Percentiles rank a stretch among this genome's conserved stretches.
These are phyloP conservation scores for Clavelina lepadiformis DNA, from an alignment of 23 tunicate genomes.

Conservation along the genomic window DNA sequence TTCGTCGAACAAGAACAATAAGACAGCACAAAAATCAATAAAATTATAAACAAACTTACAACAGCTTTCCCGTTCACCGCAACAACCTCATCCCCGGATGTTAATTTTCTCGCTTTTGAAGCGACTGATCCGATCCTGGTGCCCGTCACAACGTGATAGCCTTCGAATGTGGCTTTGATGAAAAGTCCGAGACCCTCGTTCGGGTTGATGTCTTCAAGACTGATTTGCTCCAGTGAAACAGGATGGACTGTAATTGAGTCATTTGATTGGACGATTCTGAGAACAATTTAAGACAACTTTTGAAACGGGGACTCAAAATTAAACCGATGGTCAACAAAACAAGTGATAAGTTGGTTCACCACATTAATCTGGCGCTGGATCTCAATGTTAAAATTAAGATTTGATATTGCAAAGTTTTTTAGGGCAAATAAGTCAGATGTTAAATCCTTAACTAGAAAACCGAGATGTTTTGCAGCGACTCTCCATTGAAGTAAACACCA, in stretches of 20 bases:
- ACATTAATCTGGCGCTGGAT: too few relatives aligned
- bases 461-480: too few relatives aligned
- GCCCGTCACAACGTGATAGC: constrained; percentile 93
- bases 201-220: constrained; percentile 55
- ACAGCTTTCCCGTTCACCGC: constrained; percentile 80
- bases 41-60: constrained; percentile 27
- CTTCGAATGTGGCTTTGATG: constrained; percentile 91
- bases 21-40: neutral
- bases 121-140: constrained; percentile 72
- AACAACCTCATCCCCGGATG: constrained; percentile 82
- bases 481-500: too few relatives aligned
- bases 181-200: constrained; percentile 73
- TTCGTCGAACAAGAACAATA: neutral
- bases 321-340: too few relatives aligned
- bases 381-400: too few relatives aligned
- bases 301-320: too few relatives aligned
- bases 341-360: too few relatives aligned
- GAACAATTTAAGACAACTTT: neutral
- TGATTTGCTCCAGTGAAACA: constrained; percentile 51
- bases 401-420: too few relatives aligned
- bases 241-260: constrained; percentile 71
- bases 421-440: too few relatives aligned
- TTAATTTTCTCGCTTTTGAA: constrained; percentile 45
- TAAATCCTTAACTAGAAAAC: too few relatives aligned
- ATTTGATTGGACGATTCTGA: constrained; percentile 53